phyloP scores from a whole-genome alignment of 2,797 vertebrate genomes.

The Melanotaenia pygmaea region DNA sequence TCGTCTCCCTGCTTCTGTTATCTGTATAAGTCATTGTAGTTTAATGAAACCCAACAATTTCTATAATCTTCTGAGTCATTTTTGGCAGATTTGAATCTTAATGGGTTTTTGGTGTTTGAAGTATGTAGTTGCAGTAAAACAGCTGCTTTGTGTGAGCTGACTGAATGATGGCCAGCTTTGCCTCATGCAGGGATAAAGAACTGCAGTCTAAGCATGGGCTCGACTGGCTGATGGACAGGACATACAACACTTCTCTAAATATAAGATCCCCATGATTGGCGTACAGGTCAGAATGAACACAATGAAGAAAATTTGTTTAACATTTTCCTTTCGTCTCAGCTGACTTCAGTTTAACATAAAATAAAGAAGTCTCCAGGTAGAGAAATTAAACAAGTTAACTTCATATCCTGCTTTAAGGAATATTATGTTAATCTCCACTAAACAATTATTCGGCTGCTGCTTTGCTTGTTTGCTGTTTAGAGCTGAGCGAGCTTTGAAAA shows the following conservation, averaged over 20 bases:
- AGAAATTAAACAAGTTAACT: too few species aligned
- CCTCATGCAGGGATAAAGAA: slow-evolving; percentile 14
- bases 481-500: background rate
- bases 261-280: background rate
- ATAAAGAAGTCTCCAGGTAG: too few species aligned
- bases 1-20: too few species aligned
- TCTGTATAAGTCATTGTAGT: too few species aligned
- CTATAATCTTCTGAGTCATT: background rate
- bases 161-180: slow-evolving; percentile 6
- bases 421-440: too few species aligned
- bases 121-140: background rate
- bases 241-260: slow-evolving; percentile 5
- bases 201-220: slow-evolving; percentile 12
- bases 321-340: too few species aligned
- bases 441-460: background rate
- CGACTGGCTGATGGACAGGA: slow-evolving; percentile 2
- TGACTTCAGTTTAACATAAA: too few species aligned
- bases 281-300: background rate
- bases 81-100: slow-evolving; percentile 2
- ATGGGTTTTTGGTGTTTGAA: slow-evolving; percentile 7
- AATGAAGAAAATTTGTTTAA: too few species aligned
- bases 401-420: too few species aligned
- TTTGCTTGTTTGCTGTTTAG: background rate
- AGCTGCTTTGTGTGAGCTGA: background rate
- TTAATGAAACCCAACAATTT: too few species aligned